Conservation (phyloP, 2,113 vertebrate genomes). For the Hippocampus barbouri region DNA sequence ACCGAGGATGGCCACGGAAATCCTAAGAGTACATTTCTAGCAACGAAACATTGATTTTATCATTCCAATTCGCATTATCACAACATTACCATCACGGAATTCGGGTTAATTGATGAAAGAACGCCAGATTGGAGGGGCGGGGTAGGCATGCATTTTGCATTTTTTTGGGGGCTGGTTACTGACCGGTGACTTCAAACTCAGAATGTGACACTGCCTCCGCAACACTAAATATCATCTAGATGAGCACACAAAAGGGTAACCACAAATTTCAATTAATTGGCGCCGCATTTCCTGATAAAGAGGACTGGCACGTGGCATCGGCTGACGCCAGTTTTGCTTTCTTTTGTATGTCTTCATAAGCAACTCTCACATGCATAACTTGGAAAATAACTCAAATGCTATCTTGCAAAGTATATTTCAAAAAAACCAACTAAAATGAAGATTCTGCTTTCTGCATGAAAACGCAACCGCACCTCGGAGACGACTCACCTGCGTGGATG, state of each 20-base stretch:
- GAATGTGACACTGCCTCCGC: neutral
- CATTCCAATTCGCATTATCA: neutral
- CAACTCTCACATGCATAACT: neutral
- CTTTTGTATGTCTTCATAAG: neutral
- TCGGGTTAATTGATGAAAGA: too few relatives aligned
- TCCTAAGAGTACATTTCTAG: constrained; percentile 27
- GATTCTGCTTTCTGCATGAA: neutral
- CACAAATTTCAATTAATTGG: neutral
- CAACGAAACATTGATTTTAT: neutral
- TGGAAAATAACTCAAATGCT: constrained; percentile 6
- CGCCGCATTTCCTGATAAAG: neutral
- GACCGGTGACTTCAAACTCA: neutral
- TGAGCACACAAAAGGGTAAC: neutral
- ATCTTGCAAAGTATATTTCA: neutral
- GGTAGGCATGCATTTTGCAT: neutral
- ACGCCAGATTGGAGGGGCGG: neutral
- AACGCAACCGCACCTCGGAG: constrained; percentile 9
- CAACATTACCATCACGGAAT: neutral
- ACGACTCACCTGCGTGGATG: constrained; percentile 66
- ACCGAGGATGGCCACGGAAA: constrained; percentile 19
- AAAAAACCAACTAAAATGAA: neutral
- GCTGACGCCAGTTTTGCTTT: neutral
- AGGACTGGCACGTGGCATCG: neutral
- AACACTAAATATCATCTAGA: neutral
- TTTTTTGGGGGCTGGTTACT: neutral